phyloP scores from a whole-genome alignment of 2,113 vertebrate genomes.

The Salvelinus alpinus region DNA sequence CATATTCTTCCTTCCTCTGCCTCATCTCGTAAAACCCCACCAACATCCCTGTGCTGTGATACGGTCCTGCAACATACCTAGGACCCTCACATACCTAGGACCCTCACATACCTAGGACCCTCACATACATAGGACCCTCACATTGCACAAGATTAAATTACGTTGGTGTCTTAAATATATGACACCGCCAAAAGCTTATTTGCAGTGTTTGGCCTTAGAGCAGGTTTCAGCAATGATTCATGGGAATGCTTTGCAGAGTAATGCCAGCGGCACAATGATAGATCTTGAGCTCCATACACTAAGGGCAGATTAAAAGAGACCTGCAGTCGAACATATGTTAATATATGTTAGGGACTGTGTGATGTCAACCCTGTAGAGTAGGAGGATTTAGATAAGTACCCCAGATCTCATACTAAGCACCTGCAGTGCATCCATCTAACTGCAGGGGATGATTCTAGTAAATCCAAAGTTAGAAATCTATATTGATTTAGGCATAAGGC shows the following conservation, averaged over 20 bases:
- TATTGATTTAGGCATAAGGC: too few relatives aligned
- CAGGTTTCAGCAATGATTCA: not conserved
- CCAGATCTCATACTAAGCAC: not conserved
- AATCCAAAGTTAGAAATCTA: too few relatives aligned
- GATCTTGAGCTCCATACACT: not conserved
- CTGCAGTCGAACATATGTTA: not conserved
- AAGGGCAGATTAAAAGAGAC: conserved; percentile 4
- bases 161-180: not conserved
- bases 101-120: not conserved
- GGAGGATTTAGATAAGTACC: not conserved
- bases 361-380: not conserved
- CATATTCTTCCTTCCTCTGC: not conserved
- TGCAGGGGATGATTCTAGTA: too few relatives aligned
- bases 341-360: not conserved
- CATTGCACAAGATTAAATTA: not conserved
- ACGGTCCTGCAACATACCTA: too few relatives aligned
- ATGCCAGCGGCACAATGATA: not conserved
- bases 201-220: not conserved
- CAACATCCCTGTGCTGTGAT: not conserved
- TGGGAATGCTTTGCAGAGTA: not conserved
- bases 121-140: not conserved
- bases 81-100: not conserved
- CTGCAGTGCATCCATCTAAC: not conserved
- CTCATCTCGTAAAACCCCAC: not conserved
- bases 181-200: not conserved